Evolutionary conservation across 2,113 vertebrate species (phyloP), one percentile per base, ranked within the genome.

Genomic region (Rhabdornis inornatus): DNA sequence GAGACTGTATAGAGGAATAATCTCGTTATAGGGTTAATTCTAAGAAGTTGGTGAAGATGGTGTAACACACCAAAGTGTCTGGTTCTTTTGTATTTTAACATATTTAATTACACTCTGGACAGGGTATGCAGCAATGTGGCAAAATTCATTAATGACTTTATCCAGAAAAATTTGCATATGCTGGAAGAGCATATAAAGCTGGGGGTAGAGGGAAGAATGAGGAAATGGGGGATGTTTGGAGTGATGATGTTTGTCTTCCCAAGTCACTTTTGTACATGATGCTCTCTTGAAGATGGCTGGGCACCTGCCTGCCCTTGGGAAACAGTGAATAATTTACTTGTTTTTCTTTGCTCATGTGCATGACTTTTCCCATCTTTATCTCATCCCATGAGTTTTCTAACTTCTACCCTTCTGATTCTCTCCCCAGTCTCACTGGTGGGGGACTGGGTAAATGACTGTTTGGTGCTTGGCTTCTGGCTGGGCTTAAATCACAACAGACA

Each of bases 371-470:
- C 20, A 59, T 45, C 25, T 69, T 76, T 40, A 9, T 40, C 30
- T 61, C 24, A 61, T 11, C 5, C 11, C 9, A 13, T 13, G 4
- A 68, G 21, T 83, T 76, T 69, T 69, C 24, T 55, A 35, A 5
- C 30, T 61, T 49, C 12, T 53, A 49, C 7, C 2, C 11, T 40
- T 68, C 33, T 39, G 7, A 39, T 30, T 52, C 5, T 37, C 14
- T 60, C 17, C 11, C 20, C 2, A 2, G 3, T 22, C 39, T 24
- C 14, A 15, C n/a, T 53, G 16, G 3, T 75, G 13, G 53, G 28
- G 6, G 13, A 22, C 11, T n/a, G 17, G 4, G 14, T 5, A 25
- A 68, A 8, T 0, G 1, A 11, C 14, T 31, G 9, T 2, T 14
- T 60, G 24, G 11, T 16, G 11, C 19, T 79, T 22, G 21, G 57